These are phyloP conservation scores for Nesidiocoris tenuis DNA, from an alignment of 2,888 invertebrate genomes.

Conservation along the genomic window DNA sequence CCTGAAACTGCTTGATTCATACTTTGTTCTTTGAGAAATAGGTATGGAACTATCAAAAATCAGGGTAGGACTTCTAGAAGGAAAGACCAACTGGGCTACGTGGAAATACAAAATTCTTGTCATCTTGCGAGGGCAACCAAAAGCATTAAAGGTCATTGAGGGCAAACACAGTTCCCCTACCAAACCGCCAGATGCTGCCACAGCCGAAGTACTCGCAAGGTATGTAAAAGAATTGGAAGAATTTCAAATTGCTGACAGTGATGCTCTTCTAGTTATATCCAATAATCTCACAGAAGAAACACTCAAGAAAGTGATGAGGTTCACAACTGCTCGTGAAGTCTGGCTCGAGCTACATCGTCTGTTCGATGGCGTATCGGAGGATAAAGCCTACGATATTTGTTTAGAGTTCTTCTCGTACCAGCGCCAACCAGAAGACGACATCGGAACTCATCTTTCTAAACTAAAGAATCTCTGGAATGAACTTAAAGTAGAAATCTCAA, in stretches of 20 bases:
- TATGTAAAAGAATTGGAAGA: not conserved
- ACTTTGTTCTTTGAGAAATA: no score
- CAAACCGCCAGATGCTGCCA: no score
- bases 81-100: no score
- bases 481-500: not conserved
- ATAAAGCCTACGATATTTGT: slow-evolving; percentile 48
- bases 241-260: slow-evolving; percentile 8
- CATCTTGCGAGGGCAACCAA: no score
- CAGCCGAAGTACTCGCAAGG: no score
- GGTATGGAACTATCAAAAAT: no score
- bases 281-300: slow-evolving; percentile 49
- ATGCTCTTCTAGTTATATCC: slow-evolving; percentile 42
- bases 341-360: slow-evolving; percentile 47
- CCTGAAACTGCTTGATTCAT: no score
- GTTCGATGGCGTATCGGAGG: slow-evolving; percentile 46
- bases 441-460: slow-evolving; percentile 32
- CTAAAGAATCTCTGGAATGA: slow-evolving; percentile 24
- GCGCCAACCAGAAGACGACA: slow-evolving; percentile 40
- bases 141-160: no score
- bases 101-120: no score
- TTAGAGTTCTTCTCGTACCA: slow-evolving; percentile 47
- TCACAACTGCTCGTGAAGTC: slow-evolving; percentile 46
- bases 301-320: slow-evolving; percentile 47
- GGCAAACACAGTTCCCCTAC: no score
- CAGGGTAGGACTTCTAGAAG: no score